Evolutionary conservation across 2,113 vertebrate species (phyloP), one percentile per base, ranked within the genome.

Genomic region (Sinocyclocheilus anophthalmus): DNA sequence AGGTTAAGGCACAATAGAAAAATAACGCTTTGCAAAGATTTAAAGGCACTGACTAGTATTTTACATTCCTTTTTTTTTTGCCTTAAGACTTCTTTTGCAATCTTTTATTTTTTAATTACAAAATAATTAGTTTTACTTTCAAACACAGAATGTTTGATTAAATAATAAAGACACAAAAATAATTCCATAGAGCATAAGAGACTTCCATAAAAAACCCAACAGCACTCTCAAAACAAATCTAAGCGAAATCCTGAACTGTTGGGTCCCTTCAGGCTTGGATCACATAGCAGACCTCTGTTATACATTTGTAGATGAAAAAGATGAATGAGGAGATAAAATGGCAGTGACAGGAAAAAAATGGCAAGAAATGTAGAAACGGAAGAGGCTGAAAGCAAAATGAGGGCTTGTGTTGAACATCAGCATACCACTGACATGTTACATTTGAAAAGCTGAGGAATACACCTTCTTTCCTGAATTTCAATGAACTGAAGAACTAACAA

Each of bases 261-360:
- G 72, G 22, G 22, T 75, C 22, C 72, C n/a, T 6, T 14, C 39
- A 75, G 42, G 22, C 70, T 48, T 24, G 10, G 37, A 72, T 42
- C 4, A 72, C 39, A 13, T 76, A 50, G 42, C 42, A 76, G 42
- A 50, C 39, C 72, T 75, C 72, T 50, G 39, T 16, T 48, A 76
- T 26, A 76, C 72, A 76, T 48, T n/a, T 73, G 70, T 73, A 73
- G 20, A 73, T 73, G 6, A 76, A 76, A 76, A n/a, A 75, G n/a
- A 75, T 48, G 12, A 75, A 75, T 1, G 42, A 48, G 72, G 2
- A 48, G n/a, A 75, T 48, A 48, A 75, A 75, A 75, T 48, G 22
- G 22, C 1, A 48, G 72, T 48, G 72, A 75, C 72, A 24, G 22
- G 12, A 24, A 75, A 7, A 42, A 75, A 75, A 48, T 3, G 30